Conservation (phyloP, 2,113 vertebrate genomes). For the Glareola pratincola region DNA sequence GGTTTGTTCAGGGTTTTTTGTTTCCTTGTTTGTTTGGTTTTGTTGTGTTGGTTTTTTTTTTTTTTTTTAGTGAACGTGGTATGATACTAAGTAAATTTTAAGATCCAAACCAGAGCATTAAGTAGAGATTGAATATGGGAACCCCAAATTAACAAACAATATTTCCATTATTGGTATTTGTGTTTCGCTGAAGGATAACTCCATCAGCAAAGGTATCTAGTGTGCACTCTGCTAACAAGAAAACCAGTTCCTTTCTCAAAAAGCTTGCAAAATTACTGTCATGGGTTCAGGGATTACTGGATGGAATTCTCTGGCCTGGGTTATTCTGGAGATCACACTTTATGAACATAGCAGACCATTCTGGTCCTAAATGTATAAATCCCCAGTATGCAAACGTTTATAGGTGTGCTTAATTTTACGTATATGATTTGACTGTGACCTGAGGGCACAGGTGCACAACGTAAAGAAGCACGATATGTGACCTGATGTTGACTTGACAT, state of each 20-base stretch:
- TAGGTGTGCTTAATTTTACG: no score
- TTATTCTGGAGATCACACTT: background rate
- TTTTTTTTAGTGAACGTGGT: background rate
- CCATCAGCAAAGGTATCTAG: background rate
- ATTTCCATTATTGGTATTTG: background rate
- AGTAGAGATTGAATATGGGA: background rate
- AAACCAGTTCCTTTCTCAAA: background rate
- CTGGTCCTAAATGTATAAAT: background rate
- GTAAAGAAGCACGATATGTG: background rate
- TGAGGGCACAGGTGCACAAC: background rate
- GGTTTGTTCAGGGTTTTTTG: background rate
- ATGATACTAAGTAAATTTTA: slow-evolving; percentile 59
- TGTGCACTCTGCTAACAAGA: background rate
- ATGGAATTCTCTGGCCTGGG: background rate
- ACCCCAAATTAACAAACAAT: background rate
- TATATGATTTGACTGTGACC: background rate
- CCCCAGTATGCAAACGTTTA: background rate
- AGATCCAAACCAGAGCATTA: slow-evolving; percentile 60
- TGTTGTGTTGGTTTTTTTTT: background rate
- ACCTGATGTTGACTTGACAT: background rate
- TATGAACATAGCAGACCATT: background rate
- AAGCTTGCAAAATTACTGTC: background rate
- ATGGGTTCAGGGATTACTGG: background rate
- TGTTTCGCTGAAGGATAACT: background rate
- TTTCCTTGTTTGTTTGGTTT: background rate